Base-by-base conservation (phyloP, 1,140 invertebrate species). In the Cydia strobilella region DNA sequence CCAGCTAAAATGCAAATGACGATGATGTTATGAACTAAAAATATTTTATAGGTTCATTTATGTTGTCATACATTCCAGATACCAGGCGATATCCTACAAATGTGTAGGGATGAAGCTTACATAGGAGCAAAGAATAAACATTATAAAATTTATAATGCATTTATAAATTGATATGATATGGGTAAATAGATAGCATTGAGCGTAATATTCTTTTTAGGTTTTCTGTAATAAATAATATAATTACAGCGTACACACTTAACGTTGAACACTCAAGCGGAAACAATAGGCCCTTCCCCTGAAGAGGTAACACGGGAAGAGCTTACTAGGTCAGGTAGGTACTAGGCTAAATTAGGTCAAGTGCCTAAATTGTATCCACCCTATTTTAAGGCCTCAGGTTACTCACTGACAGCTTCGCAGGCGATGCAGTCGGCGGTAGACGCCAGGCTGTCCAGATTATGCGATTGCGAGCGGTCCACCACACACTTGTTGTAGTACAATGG, bases 401-500 rank as follows among this genome's bases (percentile, higher is more conserved):
- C 82, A 93, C 92, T 87, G 74, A 93, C 85, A 63, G 92, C 89
- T 82, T 93, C 93, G 79, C 93, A 93, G 20, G 88, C 83, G 71
- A 93, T 86, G 74, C 93, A 93, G 76, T 93, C 92, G 1, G 85
- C 63, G 2, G 86, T 76, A 4, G 90, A 86, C 42, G 85, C 81
- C 3, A 83, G 59, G 23, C 78, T 83, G 39, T 89, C 86, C 54
- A 86, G 69, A 45, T 86, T 87, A 65, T 86, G 86, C 45, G 86
- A 84, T 63, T 85, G 82, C 6, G 87, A 91, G 94, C 87, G 96
- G 45, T 94, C 94, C 59, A 97, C 94, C 77, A 97, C 90, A 83
- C 97, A 97, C 69, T 94, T 94, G 74, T 95, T 94, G 82, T 96
- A 95, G 81, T 97, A 97, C 15, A 97, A 86, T 7, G 94, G 93